phyloP scores from a whole-genome alignment of 2,888 invertebrate genomes.

The Reticulitermes lucifugus region DNA sequence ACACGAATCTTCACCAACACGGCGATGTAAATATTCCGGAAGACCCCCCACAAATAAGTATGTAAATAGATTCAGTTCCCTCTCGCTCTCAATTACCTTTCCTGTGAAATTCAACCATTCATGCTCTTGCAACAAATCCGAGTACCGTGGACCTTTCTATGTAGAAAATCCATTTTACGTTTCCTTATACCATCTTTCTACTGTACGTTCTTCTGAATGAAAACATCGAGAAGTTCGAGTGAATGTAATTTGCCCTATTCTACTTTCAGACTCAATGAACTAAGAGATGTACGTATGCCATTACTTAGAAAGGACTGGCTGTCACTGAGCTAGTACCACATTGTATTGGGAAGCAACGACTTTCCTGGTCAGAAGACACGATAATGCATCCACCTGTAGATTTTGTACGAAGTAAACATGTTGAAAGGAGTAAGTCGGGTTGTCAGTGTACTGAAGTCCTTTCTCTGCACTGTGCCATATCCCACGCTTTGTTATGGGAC shows the following conservation, averaged over 20 bases:
- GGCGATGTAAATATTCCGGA: no score
- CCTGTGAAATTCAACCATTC: background rate
- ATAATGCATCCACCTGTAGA: conserved; percentile 1
- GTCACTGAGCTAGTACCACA: background rate
- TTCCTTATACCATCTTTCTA: background rate
- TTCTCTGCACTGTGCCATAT: no score
- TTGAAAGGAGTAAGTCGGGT: background rate
- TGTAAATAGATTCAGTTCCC: background rate
- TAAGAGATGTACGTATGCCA: background rate
- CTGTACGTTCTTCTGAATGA: conserved; percentile 16
- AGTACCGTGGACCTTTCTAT: background rate
- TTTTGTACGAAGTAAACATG: background rate
- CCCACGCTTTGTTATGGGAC: no score
- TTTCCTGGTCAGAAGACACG: background rate
- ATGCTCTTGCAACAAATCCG: background rate
- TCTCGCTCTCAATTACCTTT: background rate
- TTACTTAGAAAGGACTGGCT: background rate
- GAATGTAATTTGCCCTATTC: conserved; percentile 25
- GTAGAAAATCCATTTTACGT: conserved; percentile 18
- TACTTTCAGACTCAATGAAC: conserved; percentile 2
- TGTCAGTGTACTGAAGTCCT: no score
- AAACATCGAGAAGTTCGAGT: background rate
- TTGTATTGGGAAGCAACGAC: background rate
- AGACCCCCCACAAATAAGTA: background rate
- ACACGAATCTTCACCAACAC: no score